Percentiles rank a stretch among this genome's conserved stretches.
Conservation (phyloP, 2,113 vertebrate species). For the Chionomys nivalis region DNA sequence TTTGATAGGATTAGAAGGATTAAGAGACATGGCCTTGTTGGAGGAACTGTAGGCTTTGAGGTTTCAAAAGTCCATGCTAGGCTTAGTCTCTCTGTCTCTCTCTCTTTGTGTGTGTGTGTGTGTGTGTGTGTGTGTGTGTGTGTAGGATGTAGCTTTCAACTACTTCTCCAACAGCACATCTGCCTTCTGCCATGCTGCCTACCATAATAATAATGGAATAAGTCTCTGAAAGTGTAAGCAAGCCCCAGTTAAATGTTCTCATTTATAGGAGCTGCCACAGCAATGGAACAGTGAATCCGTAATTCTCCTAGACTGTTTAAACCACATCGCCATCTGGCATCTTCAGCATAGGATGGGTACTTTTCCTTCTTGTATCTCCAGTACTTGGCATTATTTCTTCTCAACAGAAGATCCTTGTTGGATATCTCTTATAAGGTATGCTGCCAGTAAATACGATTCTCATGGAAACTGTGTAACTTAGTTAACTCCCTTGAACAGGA, state of each 20-base stretch:
- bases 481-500: not conserved
- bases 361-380: not conserved
- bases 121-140: no score
- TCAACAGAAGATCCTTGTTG: not conserved
- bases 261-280: not conserved
- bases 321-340: not conserved
- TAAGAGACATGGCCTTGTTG: no score
- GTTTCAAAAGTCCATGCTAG: not conserved
- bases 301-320: not conserved
- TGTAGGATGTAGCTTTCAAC: not conserved
- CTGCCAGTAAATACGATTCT: not conserved
- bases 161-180: not conserved
- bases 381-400: not conserved
- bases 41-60: not conserved
- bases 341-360: not conserved
- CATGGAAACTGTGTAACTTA: conserved; percentile 26
- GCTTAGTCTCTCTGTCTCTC: not conserved
- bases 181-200: not conserved
- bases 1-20: not conserved
- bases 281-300: not conserved
- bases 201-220: not conserved
- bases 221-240: not conserved
- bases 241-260: not conserved
- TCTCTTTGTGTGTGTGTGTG: no score
- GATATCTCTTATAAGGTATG: not conserved